phyloP scores from a whole-genome alignment of 2,797 vertebrate genomes.

The Notamacropus eugenii region DNA sequence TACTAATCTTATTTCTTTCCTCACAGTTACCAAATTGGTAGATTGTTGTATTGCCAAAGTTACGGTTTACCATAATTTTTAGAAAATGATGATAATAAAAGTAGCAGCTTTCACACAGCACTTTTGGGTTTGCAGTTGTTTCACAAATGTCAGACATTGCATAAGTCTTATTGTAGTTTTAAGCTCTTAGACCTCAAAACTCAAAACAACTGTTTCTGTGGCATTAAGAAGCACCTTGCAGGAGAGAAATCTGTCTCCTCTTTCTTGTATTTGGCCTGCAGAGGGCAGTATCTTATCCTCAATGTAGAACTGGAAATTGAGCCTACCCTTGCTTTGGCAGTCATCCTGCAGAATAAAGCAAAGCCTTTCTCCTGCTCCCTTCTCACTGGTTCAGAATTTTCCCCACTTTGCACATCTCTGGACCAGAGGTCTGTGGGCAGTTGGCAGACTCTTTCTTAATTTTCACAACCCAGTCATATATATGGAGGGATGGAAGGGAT shows the following conservation, averaged over 20 bases:
- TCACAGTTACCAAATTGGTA: no score
- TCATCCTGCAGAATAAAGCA: background rate
- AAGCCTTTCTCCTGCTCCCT: background rate
- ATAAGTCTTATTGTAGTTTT: background rate
- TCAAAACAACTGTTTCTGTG: background rate
- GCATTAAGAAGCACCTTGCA: no score
- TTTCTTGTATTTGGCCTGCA: background rate
- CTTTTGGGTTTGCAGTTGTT: background rate
- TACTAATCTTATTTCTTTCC: background rate
- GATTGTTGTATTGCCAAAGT: background rate
- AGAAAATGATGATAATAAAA: background rate
- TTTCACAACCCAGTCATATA: constrained; percentile 55
- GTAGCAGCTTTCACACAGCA: background rate
- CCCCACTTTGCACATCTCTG: constrained; percentile 1
- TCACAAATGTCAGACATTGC: background rate
- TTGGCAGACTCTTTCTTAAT: constrained; percentile 22
- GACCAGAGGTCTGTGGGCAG: background rate
- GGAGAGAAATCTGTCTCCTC: background rate
- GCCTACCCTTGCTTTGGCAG: background rate
- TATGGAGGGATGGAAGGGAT: background rate
- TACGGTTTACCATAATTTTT: background rate
- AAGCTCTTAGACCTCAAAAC: background rate
- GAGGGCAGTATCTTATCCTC: background rate
- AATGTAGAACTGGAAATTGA: background rate
- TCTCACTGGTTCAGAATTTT: constrained; percentile 14